These are phyloP conservation scores for Micromussa lordhowensis DNA, from an alignment of 92 coral and sea anemone species.

Conservation along the genomic window DNA sequence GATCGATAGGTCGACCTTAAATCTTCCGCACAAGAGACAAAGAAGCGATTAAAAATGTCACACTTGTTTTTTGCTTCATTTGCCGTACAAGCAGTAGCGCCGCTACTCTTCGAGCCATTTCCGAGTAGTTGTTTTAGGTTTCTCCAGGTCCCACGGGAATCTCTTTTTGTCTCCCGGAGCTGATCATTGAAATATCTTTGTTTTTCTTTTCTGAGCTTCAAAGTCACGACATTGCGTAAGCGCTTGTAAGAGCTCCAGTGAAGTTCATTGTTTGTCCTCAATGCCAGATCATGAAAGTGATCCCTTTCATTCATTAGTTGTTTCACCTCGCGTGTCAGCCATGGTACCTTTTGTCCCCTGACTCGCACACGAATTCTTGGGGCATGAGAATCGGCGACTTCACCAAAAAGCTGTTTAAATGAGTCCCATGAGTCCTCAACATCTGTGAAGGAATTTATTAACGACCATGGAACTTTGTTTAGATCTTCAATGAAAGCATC, in stretches of 20 bases:
- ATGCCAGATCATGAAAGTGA: slow-evolving; percentile 34
- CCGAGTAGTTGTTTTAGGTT: slow-evolving; percentile 51
- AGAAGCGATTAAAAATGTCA: slow-evolving; percentile 38
- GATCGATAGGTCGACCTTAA: slow-evolving; percentile 29
- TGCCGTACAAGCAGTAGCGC: slow-evolving; percentile 6
- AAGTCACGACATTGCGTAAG: too few species aligned
- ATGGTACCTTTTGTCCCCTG: slow-evolving; percentile 55
- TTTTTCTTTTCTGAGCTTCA: too few species aligned
- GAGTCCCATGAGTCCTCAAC: slow-evolving; percentile 56
- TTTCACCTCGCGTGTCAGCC: slow-evolving; percentile 56
- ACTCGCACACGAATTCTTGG: slow-evolving; percentile 47
- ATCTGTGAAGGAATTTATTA: slow-evolving; percentile 32
- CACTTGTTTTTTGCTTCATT: slow-evolving; percentile 37
- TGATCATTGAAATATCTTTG: too few species aligned
- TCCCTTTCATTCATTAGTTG: slow-evolving; percentile 59
- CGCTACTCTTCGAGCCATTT: not conserved
- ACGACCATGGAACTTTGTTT: slow-evolving; percentile 55
- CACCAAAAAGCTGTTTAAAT: slow-evolving; percentile 54
- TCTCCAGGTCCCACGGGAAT: slow-evolving; percentile 58
- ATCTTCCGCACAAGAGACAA: too few species aligned
- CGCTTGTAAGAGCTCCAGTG: slow-evolving; percentile 58
- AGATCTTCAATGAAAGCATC: slow-evolving; percentile 45
- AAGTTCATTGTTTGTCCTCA: slow-evolving; percentile 45
- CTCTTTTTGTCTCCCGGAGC: slow-evolving; percentile 59
- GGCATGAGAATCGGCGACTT: slow-evolving; percentile 54